A percentile compares a stretch with the other conserved stretches of the same genome.
phyloP scores from a whole-genome alignment of 2,113 vertebrate species.

The Tetraodon nigroviridis region DNA sequence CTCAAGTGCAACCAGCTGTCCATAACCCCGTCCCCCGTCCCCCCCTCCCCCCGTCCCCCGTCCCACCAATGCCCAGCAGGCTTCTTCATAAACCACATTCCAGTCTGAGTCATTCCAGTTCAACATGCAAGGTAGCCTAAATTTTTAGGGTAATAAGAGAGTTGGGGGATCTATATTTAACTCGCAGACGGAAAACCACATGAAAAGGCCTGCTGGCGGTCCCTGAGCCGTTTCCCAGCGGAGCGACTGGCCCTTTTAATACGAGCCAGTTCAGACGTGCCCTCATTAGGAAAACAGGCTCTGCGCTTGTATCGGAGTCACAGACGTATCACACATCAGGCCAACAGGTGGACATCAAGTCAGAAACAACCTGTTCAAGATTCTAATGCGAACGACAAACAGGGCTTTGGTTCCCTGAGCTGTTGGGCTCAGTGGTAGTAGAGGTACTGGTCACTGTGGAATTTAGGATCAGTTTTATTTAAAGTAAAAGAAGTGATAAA shows the following conservation, averaged over 20 bases:
- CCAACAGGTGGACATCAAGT: background rate
- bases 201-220: conserved; percentile 65
- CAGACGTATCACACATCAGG: background rate
- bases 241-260: conserved; percentile 64
- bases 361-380: background rate
- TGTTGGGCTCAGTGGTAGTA: too few species aligned
- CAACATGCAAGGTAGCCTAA: conserved; percentile 63
- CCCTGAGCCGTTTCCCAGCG: conserved; percentile 60
- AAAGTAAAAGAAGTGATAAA: too few species aligned
- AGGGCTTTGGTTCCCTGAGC: too few species aligned
- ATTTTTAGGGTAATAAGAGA: conserved; percentile 71
- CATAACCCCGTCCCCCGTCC: conserved; percentile 52
- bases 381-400: too few species aligned
- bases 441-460: too few species aligned
- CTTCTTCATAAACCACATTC: conserved; percentile 45
- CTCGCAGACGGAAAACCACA: conserved; percentile 63
- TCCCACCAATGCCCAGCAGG: conserved; percentile 39
- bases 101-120: conserved; percentile 44
- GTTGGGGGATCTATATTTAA: conserved; percentile 69
- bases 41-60: too few species aligned
- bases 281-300: conserved; percentile 62
- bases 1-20: conserved; percentile 64
- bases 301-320: conserved; percentile 7
- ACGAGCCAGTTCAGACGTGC: conserved; percentile 54
- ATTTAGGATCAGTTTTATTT: too few species aligned